A percentile compares a stretch with the other conserved stretches of the same genome.
These are phyloP conservation scores for Pipistrellus pipistrellus DNA, from an alignment of 2,797 vertebrate genomes.

Conservation along the genomic window DNA sequence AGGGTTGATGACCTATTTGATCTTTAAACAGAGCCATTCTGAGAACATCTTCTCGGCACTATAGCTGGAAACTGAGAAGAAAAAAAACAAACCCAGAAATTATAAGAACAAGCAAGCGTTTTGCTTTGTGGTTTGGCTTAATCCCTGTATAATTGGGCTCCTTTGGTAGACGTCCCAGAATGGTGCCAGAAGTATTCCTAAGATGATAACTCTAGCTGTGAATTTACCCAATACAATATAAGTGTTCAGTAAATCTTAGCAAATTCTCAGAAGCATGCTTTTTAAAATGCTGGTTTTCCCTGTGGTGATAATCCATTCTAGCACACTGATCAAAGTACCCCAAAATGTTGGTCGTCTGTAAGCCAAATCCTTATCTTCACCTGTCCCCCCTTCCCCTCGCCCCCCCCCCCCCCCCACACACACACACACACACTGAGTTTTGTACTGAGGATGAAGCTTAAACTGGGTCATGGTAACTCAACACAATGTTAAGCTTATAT, in stretches of 20 bases:
- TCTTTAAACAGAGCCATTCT: neutral
- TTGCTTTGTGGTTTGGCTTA: conserved; percentile 36
- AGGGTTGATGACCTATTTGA: neutral
- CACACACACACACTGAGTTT: neutral
- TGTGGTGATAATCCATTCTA: neutral
- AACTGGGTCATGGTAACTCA: neutral
- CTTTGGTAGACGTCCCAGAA: neutral
- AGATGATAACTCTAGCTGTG: neutral
- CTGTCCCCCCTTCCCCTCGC: too few relatives aligned
- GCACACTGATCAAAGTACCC: neutral
- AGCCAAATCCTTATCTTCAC: neutral
- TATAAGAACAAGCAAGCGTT: neutral
- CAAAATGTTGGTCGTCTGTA: neutral
- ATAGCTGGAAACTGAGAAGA: neutral
- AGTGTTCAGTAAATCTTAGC: neutral
- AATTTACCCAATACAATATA: neutral
- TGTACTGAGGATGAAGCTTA: neutral
- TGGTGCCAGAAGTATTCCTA: conserved; percentile 1
- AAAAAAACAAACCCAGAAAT: neutral
- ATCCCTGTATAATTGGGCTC: neutral
- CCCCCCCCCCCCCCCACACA: too few relatives aligned
- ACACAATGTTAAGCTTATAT: neutral
- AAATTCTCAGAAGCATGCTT: neutral
- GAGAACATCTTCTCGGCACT: neutral
- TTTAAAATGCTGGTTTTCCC: conserved; percentile 41